Conservation (phyloP, 1,140 invertebrate species). For the Bombus impatiens region DNA sequence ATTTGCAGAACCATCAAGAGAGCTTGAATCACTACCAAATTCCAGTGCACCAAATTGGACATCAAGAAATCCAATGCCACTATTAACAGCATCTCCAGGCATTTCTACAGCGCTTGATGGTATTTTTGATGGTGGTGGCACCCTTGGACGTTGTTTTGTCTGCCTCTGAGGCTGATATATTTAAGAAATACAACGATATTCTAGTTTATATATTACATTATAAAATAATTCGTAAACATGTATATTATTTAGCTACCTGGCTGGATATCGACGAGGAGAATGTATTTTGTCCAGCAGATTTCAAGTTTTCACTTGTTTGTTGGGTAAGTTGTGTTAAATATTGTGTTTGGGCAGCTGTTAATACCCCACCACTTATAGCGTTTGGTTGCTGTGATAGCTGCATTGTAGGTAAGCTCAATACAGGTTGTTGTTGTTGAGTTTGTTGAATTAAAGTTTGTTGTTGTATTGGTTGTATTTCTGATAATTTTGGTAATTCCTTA, state of each 20-base stretch:
- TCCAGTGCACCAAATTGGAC: constrained; percentile 97
- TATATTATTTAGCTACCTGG: constrained; percentile 69
- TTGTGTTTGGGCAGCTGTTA: constrained; percentile 88
- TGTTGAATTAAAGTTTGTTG: constrained; percentile 70
- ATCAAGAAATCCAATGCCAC: constrained; percentile 90
- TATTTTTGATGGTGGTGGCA: constrained; percentile 96
- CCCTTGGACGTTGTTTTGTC: constrained; percentile 89
- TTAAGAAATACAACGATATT: neutral
- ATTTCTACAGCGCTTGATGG: constrained; percentile 97
- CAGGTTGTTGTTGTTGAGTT: constrained; percentile 73
- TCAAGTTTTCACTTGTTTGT: constrained; percentile 86
- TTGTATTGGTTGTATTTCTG: constrained; percentile 72
- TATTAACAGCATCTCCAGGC: constrained; percentile 91
- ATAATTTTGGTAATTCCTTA: constrained; percentile 75
- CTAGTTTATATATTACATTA: neutral
- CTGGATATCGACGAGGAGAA: constrained; percentile 76
- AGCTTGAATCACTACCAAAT: constrained; percentile 88
- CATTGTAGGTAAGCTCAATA: constrained; percentile 77
- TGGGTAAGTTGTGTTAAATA: constrained; percentile 88
- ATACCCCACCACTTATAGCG: constrained; percentile 74
- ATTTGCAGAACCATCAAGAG: constrained; percentile 82
- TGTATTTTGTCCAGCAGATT: constrained; percentile 82
- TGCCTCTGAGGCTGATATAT: constrained; percentile 83
- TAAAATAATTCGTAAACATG: neutral
- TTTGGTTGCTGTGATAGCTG: constrained; percentile 78